Evolutionary conservation across 2,888 invertebrate species (phyloP), one percentile per base, ranked within the genome.

Genomic region (Exephanes ischioxanthus): DNA sequence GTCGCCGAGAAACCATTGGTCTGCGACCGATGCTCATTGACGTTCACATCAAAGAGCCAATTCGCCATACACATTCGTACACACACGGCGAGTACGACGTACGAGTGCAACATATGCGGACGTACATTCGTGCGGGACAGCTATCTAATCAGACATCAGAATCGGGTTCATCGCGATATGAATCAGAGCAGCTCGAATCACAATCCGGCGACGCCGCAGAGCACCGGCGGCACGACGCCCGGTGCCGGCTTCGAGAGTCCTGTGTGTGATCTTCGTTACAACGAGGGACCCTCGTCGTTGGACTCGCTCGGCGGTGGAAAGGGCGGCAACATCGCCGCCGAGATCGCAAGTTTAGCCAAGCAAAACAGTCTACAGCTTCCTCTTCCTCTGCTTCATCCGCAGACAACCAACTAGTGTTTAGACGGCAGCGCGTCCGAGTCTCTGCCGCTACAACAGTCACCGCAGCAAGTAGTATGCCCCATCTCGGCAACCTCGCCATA

Each of bases 41-140:
- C 96, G 85, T 97, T 97, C 94, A 96, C 96, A 77, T 96, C 96
- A 91, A 97, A 97, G 94, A 95, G 96, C 84, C 96, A 97, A 94
- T 97, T 97, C 94, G 96, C 97, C 87, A 95, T 96, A 86, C 97
- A 97, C 94, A 96, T 97, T 93, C 96, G 97, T 94, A 96, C 96
- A 86, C 97, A 97, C 94, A 95, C 96, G 19, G 95, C 96, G 85
- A 96, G 95, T 84, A 96, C 96, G 83, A 96, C 96, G 92, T 97
- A 96, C 94, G 96, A 97, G 94, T 97, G 97, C 93, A 96, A 96
- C 91, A 95, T 97, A 48, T 97, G 97, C 92, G 96, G 97, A 2
- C 96, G 96, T 83, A 96, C 96, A 72, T 97, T 97, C 93, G 96
- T 96, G 85, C 95, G 97, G 90, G 97, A 97, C 94, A 97, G 97